Evolutionary conservation across 2,113 vertebrate genomes (phyloP).

Genomic region (Oreotragus oreotragus): DNA sequence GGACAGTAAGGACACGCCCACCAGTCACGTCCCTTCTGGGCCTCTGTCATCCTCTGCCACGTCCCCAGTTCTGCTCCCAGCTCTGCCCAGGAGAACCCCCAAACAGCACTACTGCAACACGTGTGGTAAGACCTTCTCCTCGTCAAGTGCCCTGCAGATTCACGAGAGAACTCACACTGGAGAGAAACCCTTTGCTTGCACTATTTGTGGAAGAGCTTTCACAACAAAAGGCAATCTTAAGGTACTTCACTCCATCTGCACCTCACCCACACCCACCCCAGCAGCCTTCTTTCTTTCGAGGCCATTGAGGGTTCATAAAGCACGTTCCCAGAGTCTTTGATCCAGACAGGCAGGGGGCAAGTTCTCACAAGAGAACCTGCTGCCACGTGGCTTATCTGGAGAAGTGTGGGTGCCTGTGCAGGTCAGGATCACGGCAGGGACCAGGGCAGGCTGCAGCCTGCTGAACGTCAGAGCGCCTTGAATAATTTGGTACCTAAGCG

Average conservation of each 20-base stretch:
- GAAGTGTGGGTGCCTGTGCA: not conserved
- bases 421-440: not conserved
- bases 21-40: conserved; percentile 82
- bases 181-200: conserved; percentile 99
- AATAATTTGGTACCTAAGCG: conserved; percentile 28
- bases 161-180: conserved; percentile 98
- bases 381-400: not conserved
- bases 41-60: conserved; percentile 90
- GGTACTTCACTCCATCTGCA: conserved; percentile 79
- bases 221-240: conserved; percentile 99
- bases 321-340: not conserved
- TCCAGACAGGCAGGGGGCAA: not conserved
- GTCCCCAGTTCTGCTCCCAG: conserved; percentile 91
- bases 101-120: conserved; percentile 99
- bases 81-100: conserved; percentile 93
- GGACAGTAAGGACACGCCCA: conserved; percentile 88
- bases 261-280: not conserved
- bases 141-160: conserved; percentile 98
- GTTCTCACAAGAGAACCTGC: not conserved
- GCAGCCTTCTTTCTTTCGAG: not conserved
- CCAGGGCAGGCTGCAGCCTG: conserved; percentile 30
- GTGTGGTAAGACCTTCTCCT: conserved; percentile 97
- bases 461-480: not conserved
- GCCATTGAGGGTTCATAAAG: not conserved
- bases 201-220: conserved; percentile 98